Conservation (phyloP, 2,888 invertebrate species). For the Drosophila vallismaia region DNA sequence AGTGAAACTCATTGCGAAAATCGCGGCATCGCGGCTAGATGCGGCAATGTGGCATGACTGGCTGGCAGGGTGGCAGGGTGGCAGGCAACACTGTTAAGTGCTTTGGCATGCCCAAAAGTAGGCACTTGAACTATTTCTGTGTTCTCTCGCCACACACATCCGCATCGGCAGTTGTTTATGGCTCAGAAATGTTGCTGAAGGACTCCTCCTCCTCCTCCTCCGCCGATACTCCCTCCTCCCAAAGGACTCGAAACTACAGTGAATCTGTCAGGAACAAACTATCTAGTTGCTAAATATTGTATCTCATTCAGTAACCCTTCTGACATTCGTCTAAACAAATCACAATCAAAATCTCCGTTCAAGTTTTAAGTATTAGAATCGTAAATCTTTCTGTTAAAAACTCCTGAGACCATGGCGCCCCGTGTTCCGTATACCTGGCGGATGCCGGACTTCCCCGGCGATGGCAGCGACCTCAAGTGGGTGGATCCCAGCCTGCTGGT, state of each 20-base stretch:
- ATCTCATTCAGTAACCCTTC: too few species aligned
- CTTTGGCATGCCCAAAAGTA: slow-evolving; percentile 43
- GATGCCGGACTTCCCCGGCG: slow-evolving; percentile 54
- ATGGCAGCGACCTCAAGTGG: slow-evolving; percentile 56
- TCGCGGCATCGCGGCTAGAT: slow-evolving; percentile 45
- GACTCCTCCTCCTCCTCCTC: background rate
- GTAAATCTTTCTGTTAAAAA: background rate
- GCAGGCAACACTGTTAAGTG: slow-evolving; percentile 38
- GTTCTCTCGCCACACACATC: slow-evolving; percentile 29
- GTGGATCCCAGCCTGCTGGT: slow-evolving; percentile 53
- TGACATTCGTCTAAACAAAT: too few species aligned
- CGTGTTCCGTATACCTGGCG: slow-evolving; percentile 55
- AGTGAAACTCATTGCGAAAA: slow-evolving; percentile 63
- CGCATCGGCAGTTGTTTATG: too few species aligned
- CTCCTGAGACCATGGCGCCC: slow-evolving; percentile 7
- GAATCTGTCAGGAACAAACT: too few species aligned
- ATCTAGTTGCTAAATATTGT: too few species aligned
- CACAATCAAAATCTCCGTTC: too few species aligned
- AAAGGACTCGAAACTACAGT: too few species aligned
- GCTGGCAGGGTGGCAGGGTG: slow-evolving; percentile 6
- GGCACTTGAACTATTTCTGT: slow-evolving; percentile 53
- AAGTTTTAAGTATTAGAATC: too few species aligned
- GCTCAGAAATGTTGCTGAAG: slow-evolving; percentile 18
- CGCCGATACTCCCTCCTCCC: too few species aligned
- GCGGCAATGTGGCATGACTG: slow-evolving; percentile 35